phyloP scores from a whole-genome alignment of 1,140 invertebrate genomes.

The Apis cerana region DNA sequence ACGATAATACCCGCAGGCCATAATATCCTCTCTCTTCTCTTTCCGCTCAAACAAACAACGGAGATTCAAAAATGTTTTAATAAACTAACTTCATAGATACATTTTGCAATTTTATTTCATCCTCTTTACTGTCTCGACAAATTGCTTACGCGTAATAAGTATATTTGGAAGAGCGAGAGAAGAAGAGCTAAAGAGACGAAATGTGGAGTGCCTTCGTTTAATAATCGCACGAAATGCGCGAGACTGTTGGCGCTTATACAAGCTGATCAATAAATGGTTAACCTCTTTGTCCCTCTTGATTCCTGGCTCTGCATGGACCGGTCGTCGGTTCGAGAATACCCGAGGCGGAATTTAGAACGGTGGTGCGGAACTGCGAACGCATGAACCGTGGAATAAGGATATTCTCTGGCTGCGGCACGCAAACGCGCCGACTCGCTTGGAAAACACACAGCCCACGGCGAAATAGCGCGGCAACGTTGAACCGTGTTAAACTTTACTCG shows the following conservation, averaged over 20 bases:
- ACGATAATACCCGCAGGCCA: too few species aligned
- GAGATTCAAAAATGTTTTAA: too few species aligned
- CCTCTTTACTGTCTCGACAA: too few species aligned
- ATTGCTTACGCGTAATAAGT: too few species aligned
- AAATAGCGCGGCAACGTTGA: constrained; percentile 29
- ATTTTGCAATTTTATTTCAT: too few species aligned
- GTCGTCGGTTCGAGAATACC: not conserved
- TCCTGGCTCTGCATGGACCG: not conserved
- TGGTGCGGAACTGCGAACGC: constrained; percentile 14
- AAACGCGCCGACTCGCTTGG: not conserved
- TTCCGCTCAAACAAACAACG: too few species aligned
- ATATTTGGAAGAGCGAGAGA: too few species aligned
- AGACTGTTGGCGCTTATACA: constrained; percentile 44
- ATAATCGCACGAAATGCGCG: constrained; percentile 30
- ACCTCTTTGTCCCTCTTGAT: not conserved
- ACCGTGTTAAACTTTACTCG: constrained; percentile 10
- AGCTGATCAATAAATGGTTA: constrained; percentile 57
- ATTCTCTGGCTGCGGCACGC: constrained; percentile 27
- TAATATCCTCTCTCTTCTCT: too few species aligned
- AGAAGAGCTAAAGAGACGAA: constrained; percentile 22
- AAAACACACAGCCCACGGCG: constrained; percentile 32
- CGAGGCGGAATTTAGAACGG: constrained; percentile 37
- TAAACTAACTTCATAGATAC: too few species aligned
- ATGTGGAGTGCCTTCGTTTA: constrained; percentile 48
- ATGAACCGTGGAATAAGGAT: constrained; percentile 32